These are phyloP conservation scores for Furcula furcula DNA, from an alignment of 2,888 invertebrate genomes.

Conservation along the genomic window DNA sequence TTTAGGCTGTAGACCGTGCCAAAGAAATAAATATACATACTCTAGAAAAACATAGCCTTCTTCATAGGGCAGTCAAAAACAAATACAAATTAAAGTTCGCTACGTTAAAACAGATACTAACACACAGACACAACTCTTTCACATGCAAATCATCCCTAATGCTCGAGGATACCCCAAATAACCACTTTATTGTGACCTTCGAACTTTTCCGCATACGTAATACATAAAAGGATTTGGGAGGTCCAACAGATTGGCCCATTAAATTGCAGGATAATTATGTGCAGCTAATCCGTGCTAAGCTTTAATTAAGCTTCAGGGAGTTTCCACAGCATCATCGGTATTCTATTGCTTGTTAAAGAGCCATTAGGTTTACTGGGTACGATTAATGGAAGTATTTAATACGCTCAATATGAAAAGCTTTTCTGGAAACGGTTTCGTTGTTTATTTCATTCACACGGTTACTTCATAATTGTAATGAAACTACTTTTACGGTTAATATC, in stretches of 20 bases:
- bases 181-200: slow-evolving; percentile 26
- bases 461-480: no score
- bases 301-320: slow-evolving; percentile 27
- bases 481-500: no score
- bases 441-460: no score
- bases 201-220: slow-evolving; percentile 14
- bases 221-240: slow-evolving; percentile 12
- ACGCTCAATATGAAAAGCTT: no score
- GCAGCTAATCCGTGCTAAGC: slow-evolving; percentile 35
- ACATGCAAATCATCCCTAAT: slow-evolving; percentile 46
- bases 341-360: slow-evolving; percentile 10
- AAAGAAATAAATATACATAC: no score
- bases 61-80: no score
- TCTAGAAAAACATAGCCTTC: no score
- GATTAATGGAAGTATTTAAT: no score
- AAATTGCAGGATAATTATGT: slow-evolving; percentile 14
- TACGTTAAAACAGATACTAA: slow-evolving; percentile 31
- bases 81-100: no score
- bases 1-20: no score
- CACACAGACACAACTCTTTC: slow-evolving; percentile 43
- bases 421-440: no score
- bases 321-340: slow-evolving; percentile 1
- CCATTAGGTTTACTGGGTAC: neutral
- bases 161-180: slow-evolving; percentile 27
- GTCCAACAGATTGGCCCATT: slow-evolving; percentile 21